phyloP scores from a whole-genome alignment of 1,140 invertebrate species.

The Agrypnia vestita region DNA sequence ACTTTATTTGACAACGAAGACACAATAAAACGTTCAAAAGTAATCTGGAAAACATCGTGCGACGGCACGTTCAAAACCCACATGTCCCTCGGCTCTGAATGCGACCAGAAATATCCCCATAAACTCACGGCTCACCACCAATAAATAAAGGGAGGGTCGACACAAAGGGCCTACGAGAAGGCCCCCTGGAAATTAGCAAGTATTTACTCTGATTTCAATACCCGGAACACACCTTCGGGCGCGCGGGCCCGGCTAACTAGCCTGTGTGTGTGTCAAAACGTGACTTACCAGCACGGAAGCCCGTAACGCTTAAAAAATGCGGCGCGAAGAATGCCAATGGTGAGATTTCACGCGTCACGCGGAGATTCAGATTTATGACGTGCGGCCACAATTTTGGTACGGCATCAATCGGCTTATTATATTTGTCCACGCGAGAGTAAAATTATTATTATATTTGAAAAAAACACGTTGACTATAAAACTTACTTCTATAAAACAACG shows the following conservation, averaged over 20 bases:
- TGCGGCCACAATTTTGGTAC: no score
- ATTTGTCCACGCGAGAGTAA: no score
- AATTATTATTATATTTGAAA: no score
- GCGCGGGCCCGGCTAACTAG: constrained; percentile 20
- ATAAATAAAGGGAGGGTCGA: constrained; percentile 38
- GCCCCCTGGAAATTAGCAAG: constrained; percentile 40
- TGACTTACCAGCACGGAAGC: constrained; percentile 34
- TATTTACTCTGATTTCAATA: constrained; percentile 46
- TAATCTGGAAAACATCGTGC: constrained; percentile 49
- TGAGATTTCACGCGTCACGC: constrained; percentile 10
- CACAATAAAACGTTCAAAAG: constrained; percentile 46
- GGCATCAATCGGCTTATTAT: no score
- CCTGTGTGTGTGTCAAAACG: constrained; percentile 41
- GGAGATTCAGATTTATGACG: constrained; percentile 19
- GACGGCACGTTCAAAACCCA: constrained; percentile 49
- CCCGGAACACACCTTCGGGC: constrained; percentile 32
- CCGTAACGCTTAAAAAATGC: constrained; percentile 23
- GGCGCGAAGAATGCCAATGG: constrained; percentile 29
- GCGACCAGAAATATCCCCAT: constrained; percentile 39
- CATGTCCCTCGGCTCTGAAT: constrained; percentile 19
- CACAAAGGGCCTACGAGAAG: constrained; percentile 26
- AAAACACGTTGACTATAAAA: no score
- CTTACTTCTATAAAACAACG: no score
- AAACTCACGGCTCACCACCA: constrained; percentile 29
- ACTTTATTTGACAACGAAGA: neutral